Conservation (phyloP, 1,140 invertebrate genomes). For the Arion vulgaris region DNA sequence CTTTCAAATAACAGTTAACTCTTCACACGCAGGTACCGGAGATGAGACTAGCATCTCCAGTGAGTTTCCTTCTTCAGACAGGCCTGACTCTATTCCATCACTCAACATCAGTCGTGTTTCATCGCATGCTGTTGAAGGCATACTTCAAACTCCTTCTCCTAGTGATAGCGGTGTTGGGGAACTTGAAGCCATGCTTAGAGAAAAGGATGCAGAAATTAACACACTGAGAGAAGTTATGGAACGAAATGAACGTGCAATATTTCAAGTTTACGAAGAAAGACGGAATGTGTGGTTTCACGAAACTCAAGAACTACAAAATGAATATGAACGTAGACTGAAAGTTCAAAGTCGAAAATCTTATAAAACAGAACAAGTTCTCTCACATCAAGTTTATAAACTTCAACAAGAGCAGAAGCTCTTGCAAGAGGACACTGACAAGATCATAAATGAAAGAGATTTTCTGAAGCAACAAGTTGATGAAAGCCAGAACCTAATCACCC, state of each 20-base stretch:
- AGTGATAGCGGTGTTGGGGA: constrained; percentile 88
- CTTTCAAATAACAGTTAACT: background rate
- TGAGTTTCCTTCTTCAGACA: constrained; percentile 48
- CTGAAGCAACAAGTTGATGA: constrained; percentile 75
- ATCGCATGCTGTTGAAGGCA: constrained; percentile 53
- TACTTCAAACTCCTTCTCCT: constrained; percentile 81
- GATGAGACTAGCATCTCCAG: constrained; percentile 18
- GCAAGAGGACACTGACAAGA: constrained; percentile 75
- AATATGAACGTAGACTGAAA: constrained; percentile 82
- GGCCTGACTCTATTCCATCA: constrained; percentile 56
- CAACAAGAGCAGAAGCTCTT: constrained; percentile 81
- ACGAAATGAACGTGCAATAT: constrained; percentile 85
- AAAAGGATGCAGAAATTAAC: constrained; percentile 82
- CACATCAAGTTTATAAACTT: constrained; percentile 81
- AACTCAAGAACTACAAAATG: constrained; percentile 75
- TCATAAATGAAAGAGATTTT: constrained; percentile 49
- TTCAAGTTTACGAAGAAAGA: constrained; percentile 79
- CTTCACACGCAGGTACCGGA: constrained; percentile 53
- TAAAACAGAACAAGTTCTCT: constrained; percentile 81
- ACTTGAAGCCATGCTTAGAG: constrained; percentile 82
- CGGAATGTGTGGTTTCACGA: constrained; percentile 72
- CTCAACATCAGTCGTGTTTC: constrained; percentile 54
- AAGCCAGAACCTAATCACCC: background rate
- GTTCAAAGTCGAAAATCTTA: constrained; percentile 79
- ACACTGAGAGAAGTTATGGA: constrained; percentile 84